phyloP scores from a whole-genome alignment of 1,140 invertebrate species.

The Drosophila santomea region DNA sequence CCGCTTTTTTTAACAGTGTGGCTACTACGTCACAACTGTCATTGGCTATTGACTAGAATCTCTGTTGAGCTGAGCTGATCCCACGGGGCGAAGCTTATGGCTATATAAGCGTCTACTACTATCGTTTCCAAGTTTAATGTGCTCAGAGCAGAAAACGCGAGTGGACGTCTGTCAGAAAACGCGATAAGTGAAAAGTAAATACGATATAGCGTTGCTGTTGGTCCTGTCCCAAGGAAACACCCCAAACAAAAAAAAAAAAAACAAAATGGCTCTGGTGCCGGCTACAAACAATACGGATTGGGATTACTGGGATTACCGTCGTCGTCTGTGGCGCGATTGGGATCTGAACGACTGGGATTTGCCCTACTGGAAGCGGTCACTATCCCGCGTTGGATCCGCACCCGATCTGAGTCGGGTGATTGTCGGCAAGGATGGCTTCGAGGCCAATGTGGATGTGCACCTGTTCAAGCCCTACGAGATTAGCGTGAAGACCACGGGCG shows the following conservation, averaged over 20 bases:
- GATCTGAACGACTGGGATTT: constrained; percentile 76
- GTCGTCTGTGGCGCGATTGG: constrained; percentile 81
- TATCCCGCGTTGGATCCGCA: constrained; percentile 75
- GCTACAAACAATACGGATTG: constrained; percentile 73
- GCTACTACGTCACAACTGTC: constrained; percentile 63
- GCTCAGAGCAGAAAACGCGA: constrained; percentile 78
- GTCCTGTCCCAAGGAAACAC: constrained; percentile 38
- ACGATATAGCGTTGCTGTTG: constrained; percentile 50
- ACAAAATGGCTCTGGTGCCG: constrained; percentile 75
- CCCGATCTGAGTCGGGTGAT: constrained; percentile 79
- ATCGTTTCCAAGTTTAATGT: constrained; percentile 73
- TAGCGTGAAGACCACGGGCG: constrained; percentile 87
- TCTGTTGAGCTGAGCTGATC: constrained; percentile 29
- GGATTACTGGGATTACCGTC: constrained; percentile 83
- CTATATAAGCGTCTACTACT: constrained; percentile 74
- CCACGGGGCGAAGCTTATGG: constrained; percentile 22
- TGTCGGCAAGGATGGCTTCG: constrained; percentile 87
- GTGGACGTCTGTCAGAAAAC: constrained; percentile 72
- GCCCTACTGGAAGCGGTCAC: constrained; percentile 77
- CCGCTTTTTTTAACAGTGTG: neutral
- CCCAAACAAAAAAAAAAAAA: neutral
- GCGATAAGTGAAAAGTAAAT: constrained; percentile 49
- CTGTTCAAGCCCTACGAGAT: constrained; percentile 92
- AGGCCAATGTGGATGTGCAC: constrained; percentile 88
- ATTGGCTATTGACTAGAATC: constrained; percentile 56